Base-by-base conservation (phyloP, 2,888 invertebrate species). In the Branchellion lobata region DNA sequence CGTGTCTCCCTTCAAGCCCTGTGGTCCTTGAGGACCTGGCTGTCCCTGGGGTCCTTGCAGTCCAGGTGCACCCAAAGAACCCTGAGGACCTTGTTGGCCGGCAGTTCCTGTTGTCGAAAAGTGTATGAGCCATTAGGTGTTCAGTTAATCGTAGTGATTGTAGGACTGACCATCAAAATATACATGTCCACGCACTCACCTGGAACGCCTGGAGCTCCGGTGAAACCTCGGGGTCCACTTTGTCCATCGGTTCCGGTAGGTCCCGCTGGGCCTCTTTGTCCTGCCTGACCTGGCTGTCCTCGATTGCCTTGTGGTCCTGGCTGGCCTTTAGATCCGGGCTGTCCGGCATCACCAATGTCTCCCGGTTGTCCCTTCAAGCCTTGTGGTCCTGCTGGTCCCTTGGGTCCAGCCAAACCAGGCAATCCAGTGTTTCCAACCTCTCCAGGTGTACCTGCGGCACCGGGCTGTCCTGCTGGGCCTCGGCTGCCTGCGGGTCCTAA, bases 81-180 rank as follows among this genome's bases (percentile, higher is more conserved):
- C 80, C 29, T 31, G 61, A 33, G 57, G 65, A 1, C 81, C 79
- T 31, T 27, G 24, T 29, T 51, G 40, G 27, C 76, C 81, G 0
- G 85, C 85, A 11, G 53, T 47, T 36, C 81, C 81, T 51, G 8
- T 73, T 24, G 21, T n/a, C 36, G 8, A 21, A 24, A n/a, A 79
- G 80, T 33, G 53, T 69, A 34, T 47, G n/a, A 24, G 80, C 81
- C 51, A 57, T 40, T 24, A n/a, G 27, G n/a, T 81, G 81, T 27
- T 75, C 27, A 29, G 47, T 51, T 47, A 81, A 81, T 65, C 68
- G 36, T 5, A 72, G 71, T 40, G 81, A 81, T 69, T 51, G 68
- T 68, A 40, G 33, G 33, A 81, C 82, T 29, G 73, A 31, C 31
- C 31, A 51, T 74, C 80, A 81, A 40, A 65, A 78, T 53, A 65